Evolutionary conservation across 2,888 invertebrate species (phyloP).

Genomic region (Aplocera efformata): DNA sequence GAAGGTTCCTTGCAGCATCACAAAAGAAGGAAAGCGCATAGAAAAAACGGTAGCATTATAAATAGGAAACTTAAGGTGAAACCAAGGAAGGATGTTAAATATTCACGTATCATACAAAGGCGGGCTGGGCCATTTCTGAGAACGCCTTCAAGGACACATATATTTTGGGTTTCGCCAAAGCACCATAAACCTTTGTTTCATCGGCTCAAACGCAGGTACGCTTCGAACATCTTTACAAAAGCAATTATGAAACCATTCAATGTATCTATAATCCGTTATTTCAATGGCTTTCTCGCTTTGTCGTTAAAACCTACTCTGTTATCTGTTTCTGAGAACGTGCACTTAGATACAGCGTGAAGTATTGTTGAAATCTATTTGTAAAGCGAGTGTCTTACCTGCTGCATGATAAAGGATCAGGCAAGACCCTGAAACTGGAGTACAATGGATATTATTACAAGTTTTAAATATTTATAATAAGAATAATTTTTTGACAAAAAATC

Average conservation of each 20-base stretch:
- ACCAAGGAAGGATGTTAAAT: slow-evolving; percentile 17
- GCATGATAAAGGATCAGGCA: too few species aligned
- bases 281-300: slow-evolving; percentile 8
- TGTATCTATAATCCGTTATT: slow-evolving; percentile 12
- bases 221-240: slow-evolving; percentile 3
- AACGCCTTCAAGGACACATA: slow-evolving; percentile 26
- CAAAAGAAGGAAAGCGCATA: slow-evolving; percentile 14
- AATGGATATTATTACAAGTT: too few species aligned
- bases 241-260: slow-evolving; percentile 3
- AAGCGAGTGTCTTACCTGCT: neutral
- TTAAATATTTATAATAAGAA: too few species aligned
- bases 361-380: slow-evolving; percentile 7
- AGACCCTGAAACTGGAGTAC: too few species aligned
- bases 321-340: slow-evolving; percentile 13
- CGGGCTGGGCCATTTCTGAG: slow-evolving; percentile 23
- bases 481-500: too few species aligned
- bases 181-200: slow-evolving; percentile 26
- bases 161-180: slow-evolving; percentile 26
- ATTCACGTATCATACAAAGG: slow-evolving; percentile 16
- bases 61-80: slow-evolving; percentile 16
- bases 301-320: slow-evolving; percentile 6
- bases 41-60: slow-evolving; percentile 8
- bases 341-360: slow-evolving; percentile 5
- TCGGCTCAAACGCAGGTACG: slow-evolving; percentile 24
- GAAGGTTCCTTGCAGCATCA: slow-evolving; percentile 2